Conservation (phyloP, 1,140 invertebrate species). For the Drosophila prosaltans region DNA sequence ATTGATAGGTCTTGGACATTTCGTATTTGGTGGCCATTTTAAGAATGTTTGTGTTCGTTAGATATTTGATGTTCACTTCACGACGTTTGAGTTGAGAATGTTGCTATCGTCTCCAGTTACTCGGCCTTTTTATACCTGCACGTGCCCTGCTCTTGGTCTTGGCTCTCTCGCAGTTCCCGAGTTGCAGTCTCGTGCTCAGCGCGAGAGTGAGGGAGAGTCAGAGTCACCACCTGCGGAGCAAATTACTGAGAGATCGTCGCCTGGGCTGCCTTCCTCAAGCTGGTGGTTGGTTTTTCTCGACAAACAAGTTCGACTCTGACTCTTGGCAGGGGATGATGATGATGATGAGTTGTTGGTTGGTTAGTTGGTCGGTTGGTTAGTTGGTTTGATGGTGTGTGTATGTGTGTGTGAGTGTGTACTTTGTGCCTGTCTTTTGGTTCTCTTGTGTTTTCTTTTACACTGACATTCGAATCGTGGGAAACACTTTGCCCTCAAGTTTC, state of each 20-base stretch:
- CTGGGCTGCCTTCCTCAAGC: slow-evolving; percentile 19
- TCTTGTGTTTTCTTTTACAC: slow-evolving; percentile 76
- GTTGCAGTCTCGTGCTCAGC: slow-evolving; percentile 69
- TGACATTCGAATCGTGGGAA: slow-evolving; percentile 83
- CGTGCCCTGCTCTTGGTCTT: slow-evolving; percentile 55
- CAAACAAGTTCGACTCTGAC: slow-evolving; percentile 61
- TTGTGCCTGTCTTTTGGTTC: slow-evolving; percentile 36
- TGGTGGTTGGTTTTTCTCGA: slow-evolving; percentile 75
- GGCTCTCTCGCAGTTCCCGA: not conserved
- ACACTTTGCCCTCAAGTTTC: slow-evolving; percentile 83
- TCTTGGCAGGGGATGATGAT: slow-evolving; percentile 72
- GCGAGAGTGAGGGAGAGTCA: slow-evolving; percentile 31
- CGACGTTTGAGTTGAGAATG: slow-evolving; percentile 76
- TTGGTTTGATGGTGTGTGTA: too few relatives aligned
- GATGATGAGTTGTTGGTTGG: slow-evolving; percentile 54
- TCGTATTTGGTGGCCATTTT: slow-evolving; percentile 81
- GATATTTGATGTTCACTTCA: slow-evolving; percentile 50
- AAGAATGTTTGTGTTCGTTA: slow-evolving; percentile 19
- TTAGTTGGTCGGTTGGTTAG: slow-evolving; percentile 41
- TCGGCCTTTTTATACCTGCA: slow-evolving; percentile 80
- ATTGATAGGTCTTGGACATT: slow-evolving; percentile 92
- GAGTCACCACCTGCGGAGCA: slow-evolving; percentile 69
- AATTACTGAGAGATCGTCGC: slow-evolving; percentile 68
- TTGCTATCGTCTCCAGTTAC: slow-evolving; percentile 63
- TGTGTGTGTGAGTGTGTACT: slow-evolving; percentile 10